Percentiles rank a stretch among this genome's conserved stretches.
Conservation (phyloP, 2,797 vertebrate genomes). For the Vultur gryphus region DNA sequence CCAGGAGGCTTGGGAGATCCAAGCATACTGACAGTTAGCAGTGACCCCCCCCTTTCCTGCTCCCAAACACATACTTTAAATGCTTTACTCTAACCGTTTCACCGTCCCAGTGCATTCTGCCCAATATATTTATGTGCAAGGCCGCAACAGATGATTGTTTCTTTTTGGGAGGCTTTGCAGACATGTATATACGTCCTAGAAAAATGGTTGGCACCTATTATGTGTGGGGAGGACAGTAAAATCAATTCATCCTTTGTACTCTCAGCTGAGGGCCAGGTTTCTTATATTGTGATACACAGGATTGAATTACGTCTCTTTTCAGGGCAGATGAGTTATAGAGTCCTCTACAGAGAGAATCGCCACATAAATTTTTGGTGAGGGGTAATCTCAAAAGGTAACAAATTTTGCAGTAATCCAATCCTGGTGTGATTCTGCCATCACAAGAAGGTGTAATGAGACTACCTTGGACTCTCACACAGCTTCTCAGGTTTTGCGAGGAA, state of each 20-base stretch:
- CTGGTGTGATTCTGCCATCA: constrained; percentile 26
- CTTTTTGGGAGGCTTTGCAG: constrained; percentile 30
- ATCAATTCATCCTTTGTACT: constrained; percentile 17
- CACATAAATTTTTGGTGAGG: constrained; percentile 36
- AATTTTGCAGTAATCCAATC: constrained; percentile 8
- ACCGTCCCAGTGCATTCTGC: not conserved
- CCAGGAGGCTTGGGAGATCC: constrained; percentile 57
- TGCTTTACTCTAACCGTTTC: constrained; percentile 51
- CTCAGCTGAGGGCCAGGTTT: not conserved
- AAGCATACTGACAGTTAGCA: constrained; percentile 38
- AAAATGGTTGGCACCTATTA: not conserved
- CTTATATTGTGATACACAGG: not conserved
- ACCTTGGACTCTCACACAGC: not conserved
- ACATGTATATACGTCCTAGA: not conserved
- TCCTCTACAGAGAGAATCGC: not conserved
- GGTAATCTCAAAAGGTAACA: constrained; percentile 31
- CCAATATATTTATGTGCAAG: not conserved
- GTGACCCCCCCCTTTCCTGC: not conserved
- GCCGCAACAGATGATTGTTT: not conserved
- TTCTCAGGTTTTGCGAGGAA: constrained; percentile 24
- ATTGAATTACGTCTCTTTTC: constrained; percentile 5
- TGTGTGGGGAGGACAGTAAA: not conserved
- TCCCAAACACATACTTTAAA: constrained; percentile 46
- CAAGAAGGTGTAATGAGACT: not conserved
- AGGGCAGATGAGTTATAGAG: constrained; percentile 13